Evolutionary conservation across 2,888 invertebrate genomes (phyloP).

Genomic region (Drosophila leonis): DNA sequence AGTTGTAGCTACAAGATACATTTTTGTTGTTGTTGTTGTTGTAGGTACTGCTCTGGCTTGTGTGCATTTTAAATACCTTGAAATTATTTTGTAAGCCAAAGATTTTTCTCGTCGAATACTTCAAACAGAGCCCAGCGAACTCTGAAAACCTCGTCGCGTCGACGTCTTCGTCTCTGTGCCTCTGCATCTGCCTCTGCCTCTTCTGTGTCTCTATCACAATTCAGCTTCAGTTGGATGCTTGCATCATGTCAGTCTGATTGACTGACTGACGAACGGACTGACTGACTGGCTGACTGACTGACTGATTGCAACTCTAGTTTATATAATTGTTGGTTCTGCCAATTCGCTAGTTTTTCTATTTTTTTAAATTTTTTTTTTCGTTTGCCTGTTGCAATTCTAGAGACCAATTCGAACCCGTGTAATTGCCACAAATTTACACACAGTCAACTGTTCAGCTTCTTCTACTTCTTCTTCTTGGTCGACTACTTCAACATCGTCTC

Average conservation of each 20-base stretch:
- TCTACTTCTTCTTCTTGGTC: background rate
- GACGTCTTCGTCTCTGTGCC: conserved; percentile 5
- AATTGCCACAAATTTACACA: conserved; percentile 68
- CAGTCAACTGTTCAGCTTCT: conserved; percentile 42
- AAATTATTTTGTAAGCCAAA: conserved; percentile 65
- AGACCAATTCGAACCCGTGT: conserved; percentile 54
- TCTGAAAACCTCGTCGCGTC: conserved; percentile 7
- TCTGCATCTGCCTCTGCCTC: conserved; percentile 4
- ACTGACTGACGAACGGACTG: conserved; percentile 15
- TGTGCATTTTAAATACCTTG: conserved; percentile 77
- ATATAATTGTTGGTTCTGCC: conserved; percentile 76
- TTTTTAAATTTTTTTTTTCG: conserved; percentile 7
- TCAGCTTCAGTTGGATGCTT: conserved; percentile 44
- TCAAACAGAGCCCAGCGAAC: conserved; percentile 35
- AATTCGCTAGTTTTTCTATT: conserved; percentile 31
- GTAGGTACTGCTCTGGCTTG: conserved; percentile 42
- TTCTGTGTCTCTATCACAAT: conserved; percentile 20
- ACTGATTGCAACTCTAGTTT: conserved; percentile 70
- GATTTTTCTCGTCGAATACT: conserved; percentile 60
- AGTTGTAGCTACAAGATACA: conserved; percentile 76
- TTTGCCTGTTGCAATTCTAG: conserved; percentile 60
- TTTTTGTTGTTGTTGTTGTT: conserved; percentile 44
- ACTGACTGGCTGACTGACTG: conserved; percentile 35
- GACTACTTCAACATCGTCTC: conserved; percentile 37
- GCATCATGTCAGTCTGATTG: conserved; percentile 44